Evolutionary conservation across 1,140 invertebrate genomes (phyloP), one percentile per base, ranked within the genome.

Genomic region (Drosophila neocordata): DNA sequence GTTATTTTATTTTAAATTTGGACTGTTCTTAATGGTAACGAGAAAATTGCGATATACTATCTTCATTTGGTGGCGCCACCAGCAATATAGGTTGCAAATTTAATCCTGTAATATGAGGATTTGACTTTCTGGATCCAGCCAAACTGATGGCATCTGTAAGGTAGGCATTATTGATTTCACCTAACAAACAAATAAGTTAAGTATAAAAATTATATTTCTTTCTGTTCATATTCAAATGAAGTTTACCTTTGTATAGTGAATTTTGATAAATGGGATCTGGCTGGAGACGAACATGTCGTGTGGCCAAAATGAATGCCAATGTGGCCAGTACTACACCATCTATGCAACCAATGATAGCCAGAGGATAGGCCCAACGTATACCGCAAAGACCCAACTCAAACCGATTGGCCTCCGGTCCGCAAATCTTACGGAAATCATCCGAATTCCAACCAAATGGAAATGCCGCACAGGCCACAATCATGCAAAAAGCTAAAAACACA

Each of bases 391-490:
- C 96, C 73, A 95, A 93, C 82, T 94, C 93, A 90, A 96, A 98
- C 34, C 94, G 94, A 76, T 94, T 95, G 1, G 97, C 95, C 7
- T 95, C 93, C 9, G 95, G 93, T 0, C 97, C 97, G 89, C 98
- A 99, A 0, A 98, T 96, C 72, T 95, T 94, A 58, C 95, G 94
- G 7, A 99, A 96, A 65, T 95, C 93, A 0, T 94, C 93, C 11
- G 97, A 95, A 84, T 97, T 95, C 97, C 98, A 99, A 6, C 97
- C 98, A 13, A 96, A 95, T 0, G 98, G 98, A 93, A 96, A 99
- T n/a, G 97, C 94, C 13, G 95, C 94, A 55, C 98, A 96, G 5
- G 97, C 97, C 3, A 95, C 94, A 2, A 96, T 94, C 94, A 98
- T 95, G 78, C 94, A 96, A 12, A 96, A 89, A 12, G 96, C 97